Conservation (phyloP, 2,797 vertebrate species). For the Menidia menidia region DNA sequence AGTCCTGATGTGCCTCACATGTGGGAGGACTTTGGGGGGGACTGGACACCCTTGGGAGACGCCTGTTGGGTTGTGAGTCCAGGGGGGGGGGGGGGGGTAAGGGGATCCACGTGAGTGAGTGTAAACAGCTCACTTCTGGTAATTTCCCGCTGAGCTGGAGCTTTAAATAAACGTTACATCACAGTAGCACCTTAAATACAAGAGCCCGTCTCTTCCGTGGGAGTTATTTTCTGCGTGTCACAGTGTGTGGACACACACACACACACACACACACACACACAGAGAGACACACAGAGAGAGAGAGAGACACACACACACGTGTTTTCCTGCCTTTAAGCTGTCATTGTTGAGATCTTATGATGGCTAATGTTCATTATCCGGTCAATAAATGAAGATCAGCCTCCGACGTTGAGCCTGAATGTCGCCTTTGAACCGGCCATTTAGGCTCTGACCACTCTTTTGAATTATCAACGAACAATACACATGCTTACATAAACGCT, state of each 20-base stretch:
- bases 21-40: too few relatives aligned
- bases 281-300: not conserved
- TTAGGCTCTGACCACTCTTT: slow-evolving; percentile 30
- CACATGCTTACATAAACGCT: slow-evolving; percentile 78
- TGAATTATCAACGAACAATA: slow-evolving; percentile 61
- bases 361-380: slow-evolving; percentile 7
- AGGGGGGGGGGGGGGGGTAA: too few relatives aligned
- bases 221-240: too few relatives aligned
- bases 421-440: slow-evolving; percentile 14
- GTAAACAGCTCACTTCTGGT: slow-evolving; percentile 17
- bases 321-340: not conserved
- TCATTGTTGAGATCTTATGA: slow-evolving; percentile 2
- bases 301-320: not conserved
- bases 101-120: slow-evolving; percentile 2
- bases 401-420: not conserved
- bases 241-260: too few relatives aligned
- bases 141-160: slow-evolving; percentile 31
- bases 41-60: too few relatives aligned
- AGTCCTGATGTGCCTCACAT: too few relatives aligned
- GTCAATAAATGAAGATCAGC: not conserved
- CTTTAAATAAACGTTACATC: slow-evolving; percentile 58
- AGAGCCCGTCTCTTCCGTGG: too few relatives aligned
- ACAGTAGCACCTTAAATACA: slow-evolving; percentile 44
- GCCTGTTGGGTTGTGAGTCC: too few relatives aligned
- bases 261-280: too few relatives aligned